Evolutionary conservation across 2,888 invertebrate species (phyloP), one percentile per base, ranked within the genome.

Genomic region (Tetragnatha montana): DNA sequence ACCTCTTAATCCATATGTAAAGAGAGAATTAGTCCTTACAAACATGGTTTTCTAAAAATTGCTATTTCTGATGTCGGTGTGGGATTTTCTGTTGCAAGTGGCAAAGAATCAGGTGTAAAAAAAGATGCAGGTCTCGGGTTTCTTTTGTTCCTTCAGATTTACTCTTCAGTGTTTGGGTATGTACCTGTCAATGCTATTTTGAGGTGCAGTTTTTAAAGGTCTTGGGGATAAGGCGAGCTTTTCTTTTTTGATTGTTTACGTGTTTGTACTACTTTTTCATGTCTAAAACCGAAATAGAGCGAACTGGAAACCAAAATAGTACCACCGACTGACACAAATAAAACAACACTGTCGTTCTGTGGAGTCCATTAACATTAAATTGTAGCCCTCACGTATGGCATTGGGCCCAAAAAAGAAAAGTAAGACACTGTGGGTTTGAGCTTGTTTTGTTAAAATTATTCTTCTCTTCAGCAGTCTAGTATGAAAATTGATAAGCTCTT

Each of bases 141-240:
- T 49, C 60, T 60, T n/a, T 76, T 76, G 19, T 76, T 76, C 76
- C 50, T 76, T 50, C 19, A 49, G 49, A 76, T 76, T 76, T n/a
- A 47, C 35, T 76, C 50, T 76, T 76, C 12, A 10, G 60, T n/a
- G 22, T 74, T 74, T 74, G 74, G 35, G 47, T n/a, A n/a, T 50
- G 10, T 50, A 76, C 76, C 76, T 76, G 76, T 50, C 76, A 49
- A 17, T 50, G 8, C 76, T 76, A 76, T 76, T 76, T 50, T 21
- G 76, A 50, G 76, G 19, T 76, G 76, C n/a, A 4, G 19, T 76
- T 71, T 76, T 76, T 19, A 60, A 17, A 60, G 14, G 60, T 17
- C 60, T 60, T 10, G 14, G 35, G 35, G 35, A 35, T 1, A 35
- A 35, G 6, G 17, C 12, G 60, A 50, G 49, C n/a, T 75, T 50